A percentile compares a stretch with the other conserved stretches of the same genome.
These are phyloP conservation scores for Phenacoccus solenopsis DNA, from an alignment of 1,140 invertebrate species.

Conservation along the genomic window DNA sequence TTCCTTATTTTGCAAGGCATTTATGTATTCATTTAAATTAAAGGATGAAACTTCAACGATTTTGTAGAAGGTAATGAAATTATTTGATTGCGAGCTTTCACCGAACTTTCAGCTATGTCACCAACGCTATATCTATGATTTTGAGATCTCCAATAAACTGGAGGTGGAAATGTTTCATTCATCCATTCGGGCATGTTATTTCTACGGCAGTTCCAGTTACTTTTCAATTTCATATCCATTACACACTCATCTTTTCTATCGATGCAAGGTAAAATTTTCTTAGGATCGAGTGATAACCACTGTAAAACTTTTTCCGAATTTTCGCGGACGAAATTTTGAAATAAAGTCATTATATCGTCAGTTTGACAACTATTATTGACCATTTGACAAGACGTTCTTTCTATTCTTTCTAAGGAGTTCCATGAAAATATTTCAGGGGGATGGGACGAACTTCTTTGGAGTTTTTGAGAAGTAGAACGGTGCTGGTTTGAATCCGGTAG, in stretches of 20 bases:
- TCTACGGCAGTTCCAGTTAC: background rate
- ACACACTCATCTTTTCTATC: background rate
- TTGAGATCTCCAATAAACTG: conserved; percentile 19
- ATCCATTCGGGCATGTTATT: conserved; percentile 19
- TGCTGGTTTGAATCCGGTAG: conserved; percentile 31
- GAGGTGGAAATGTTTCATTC: conserved; percentile 21
- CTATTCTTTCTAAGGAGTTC: conserved; percentile 36
- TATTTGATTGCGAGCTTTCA: background rate
- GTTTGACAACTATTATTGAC: conserved; percentile 19
- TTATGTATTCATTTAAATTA: background rate
- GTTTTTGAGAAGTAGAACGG: conserved; percentile 29
- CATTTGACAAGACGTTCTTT: conserved; percentile 22
- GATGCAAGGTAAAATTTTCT: background rate
- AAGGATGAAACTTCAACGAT: conserved; percentile 24
- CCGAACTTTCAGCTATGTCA: conserved; percentile 21
- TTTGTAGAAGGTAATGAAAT: conserved; percentile 23
- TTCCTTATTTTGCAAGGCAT: no score
- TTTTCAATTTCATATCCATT: background rate
- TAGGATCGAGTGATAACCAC: conserved; percentile 24
- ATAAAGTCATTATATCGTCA: conserved; percentile 13
- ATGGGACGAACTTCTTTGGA: conserved; percentile 62
- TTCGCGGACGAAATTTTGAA: conserved; percentile 22
- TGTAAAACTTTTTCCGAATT: conserved; percentile 24
- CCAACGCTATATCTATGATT: conserved; percentile 23
- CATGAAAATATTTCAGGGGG: conserved; percentile 66